Conservation (phyloP, 2,113 vertebrate species). For the Paramormyrops kingsleyae region DNA sequence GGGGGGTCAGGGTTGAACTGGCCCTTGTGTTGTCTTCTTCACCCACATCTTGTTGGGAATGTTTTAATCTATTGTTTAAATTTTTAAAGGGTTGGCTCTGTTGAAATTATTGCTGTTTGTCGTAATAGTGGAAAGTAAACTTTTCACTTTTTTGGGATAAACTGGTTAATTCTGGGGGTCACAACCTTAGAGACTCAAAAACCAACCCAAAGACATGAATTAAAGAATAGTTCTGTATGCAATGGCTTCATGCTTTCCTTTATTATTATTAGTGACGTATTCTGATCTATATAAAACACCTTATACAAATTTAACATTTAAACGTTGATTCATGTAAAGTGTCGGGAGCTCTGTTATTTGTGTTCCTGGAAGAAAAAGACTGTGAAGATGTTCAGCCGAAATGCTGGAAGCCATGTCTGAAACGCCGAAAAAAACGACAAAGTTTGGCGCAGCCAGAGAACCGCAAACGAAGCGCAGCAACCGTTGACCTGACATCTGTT, state of each 20-base stretch:
- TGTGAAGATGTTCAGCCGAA: not conserved
- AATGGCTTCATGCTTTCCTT: not conserved
- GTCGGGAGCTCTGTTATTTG: not conserved
- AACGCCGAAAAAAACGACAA: not conserved
- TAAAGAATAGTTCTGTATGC: not conserved
- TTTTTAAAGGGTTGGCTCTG: not conserved
- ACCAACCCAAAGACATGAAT: not conserved
- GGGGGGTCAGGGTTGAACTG: not conserved
- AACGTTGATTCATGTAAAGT: not conserved
- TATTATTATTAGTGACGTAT: not conserved
- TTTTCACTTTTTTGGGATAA: not conserved
- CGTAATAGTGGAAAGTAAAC: not conserved
- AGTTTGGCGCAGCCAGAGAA: not conserved
- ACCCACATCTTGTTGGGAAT: not conserved
- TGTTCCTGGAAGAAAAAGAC: not conserved
- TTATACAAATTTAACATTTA: not conserved
- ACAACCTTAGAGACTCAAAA: not conserved
- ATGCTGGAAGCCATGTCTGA: not conserved
- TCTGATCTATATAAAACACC: not conserved
- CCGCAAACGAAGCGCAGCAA: constrained; percentile 27
- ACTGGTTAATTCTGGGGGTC: not conserved
- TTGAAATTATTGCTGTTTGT: not conserved
- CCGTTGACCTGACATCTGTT: constrained; percentile 73
- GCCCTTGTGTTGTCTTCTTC: not conserved
- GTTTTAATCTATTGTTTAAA: not conserved